Conservation (phyloP, 2,888 invertebrate species). For the Xestia c-nigrum region DNA sequence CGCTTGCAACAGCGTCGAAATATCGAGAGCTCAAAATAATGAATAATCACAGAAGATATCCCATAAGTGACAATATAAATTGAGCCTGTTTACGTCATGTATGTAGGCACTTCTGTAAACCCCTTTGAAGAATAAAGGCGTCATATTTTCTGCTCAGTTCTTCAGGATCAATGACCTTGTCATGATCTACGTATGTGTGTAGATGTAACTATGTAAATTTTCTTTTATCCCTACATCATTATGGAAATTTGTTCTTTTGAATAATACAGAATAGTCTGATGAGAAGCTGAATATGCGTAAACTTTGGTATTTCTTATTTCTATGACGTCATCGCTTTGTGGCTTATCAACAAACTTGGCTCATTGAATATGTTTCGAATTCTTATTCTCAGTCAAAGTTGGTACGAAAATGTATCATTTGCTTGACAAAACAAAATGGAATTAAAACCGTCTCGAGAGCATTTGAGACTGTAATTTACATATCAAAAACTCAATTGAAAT, state of each 20-base stretch:
- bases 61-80: too few relatives aligned
- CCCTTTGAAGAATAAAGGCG: neutral
- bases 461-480: neutral
- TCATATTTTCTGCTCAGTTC: neutral
- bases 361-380: conserved; percentile 50
- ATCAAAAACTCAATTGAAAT: neutral
- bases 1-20: too few relatives aligned
- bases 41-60: too few relatives aligned
- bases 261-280: conserved; percentile 56
- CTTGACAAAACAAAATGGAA: conserved; percentile 29
- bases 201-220: conserved; percentile 35
- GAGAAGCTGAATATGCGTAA: conserved; percentile 58
- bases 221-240: conserved; percentile 45
- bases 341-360: conserved; percentile 51
- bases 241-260: conserved; percentile 60
- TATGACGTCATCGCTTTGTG: conserved; percentile 54
- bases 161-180: conserved; percentile 10
- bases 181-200: conserved; percentile 12
- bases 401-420: conserved; percentile 16
- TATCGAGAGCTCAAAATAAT: too few relatives aligned
- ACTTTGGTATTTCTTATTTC: conserved; percentile 59
- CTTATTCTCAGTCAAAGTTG: conserved; percentile 23
- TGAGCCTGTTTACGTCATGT: too few relatives aligned
- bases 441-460: neutral
- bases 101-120: neutral